phyloP scores from a whole-genome alignment of 2,888 invertebrate species.

The Endotricha flammealis region DNA sequence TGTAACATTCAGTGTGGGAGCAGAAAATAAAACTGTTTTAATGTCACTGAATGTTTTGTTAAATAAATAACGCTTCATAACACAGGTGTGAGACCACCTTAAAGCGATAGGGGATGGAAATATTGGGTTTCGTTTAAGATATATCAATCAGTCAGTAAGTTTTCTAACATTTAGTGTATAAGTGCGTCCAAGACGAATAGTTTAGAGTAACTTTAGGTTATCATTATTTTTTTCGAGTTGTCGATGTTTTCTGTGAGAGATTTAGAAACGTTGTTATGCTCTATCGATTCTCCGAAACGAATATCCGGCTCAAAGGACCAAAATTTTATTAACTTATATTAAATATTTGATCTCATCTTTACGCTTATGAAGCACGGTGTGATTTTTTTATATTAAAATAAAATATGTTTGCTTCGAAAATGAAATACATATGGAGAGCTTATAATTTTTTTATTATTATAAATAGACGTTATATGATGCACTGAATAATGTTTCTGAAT shows the following conservation, averaged over 20 bases:
- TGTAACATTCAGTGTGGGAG: too few relatives aligned
- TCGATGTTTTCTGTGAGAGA: slow-evolving; percentile 30
- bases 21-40: too few relatives aligned
- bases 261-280: slow-evolving; percentile 36
- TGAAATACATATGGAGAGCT: neutral
- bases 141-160: slow-evolving; percentile 32
- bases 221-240: slow-evolving; percentile 32
- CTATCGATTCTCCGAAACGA: slow-evolving; percentile 11
- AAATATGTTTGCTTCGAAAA: slow-evolving; percentile 1
- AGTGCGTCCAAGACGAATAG: slow-evolving; percentile 61
- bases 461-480: slow-evolving; percentile 3
- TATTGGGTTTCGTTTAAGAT: slow-evolving; percentile 16
- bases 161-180: slow-evolving; percentile 37
- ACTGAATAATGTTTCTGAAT: slow-evolving; percentile 16
- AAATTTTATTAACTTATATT: slow-evolving; percentile 26
- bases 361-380: slow-evolving; percentile 11
- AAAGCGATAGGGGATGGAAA: neutral
- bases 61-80: too few relatives aligned
- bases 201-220: slow-evolving; percentile 22
- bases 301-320: slow-evolving; percentile 45
- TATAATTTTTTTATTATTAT: neutral
- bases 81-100: too few relatives aligned
- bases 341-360: slow-evolving; percentile 34
- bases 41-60: too few relatives aligned
- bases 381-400: slow-evolving; percentile 9